Base-by-base conservation (phyloP, 1,140 invertebrate species). In the Amyelois transitella region DNA sequence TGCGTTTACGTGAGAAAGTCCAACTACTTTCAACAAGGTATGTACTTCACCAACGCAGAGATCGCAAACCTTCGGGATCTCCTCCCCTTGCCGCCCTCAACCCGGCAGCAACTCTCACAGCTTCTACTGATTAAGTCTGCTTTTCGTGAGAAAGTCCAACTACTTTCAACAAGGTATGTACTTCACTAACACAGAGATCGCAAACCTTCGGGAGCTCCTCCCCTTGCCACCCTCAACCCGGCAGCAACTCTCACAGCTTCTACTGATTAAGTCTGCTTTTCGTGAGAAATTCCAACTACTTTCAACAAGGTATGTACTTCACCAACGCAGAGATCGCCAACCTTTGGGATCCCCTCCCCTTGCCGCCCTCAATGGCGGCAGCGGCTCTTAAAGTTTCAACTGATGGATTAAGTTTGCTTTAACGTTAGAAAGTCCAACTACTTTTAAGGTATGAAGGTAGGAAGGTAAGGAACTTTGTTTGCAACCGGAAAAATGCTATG, bases 321-420 rank as follows among this genome's bases (percentile, higher is more conserved):
- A 98, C 99, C 90, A 99, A 99, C 91, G 93, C 94, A 43, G 97
- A 99, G 92, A 98, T 99, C 79, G 94, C 94, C 61, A 96, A 96
- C 90, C 91, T 99, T 77, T 91, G 97, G 75, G 97, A 99, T 90
- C 91, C 99, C 69, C 91, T 99, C 75, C 97, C 97, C 25, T 90
- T 99, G 69, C 96, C 96, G 53, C 95, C 96, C 58, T 96, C 96
- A 52, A 97, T 97, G n/a, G 52, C 90, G 97, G 66, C 97, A 98
- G 90, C 90, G 97, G 62, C 91, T 99, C 43, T 98, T 97, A 18
- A 97, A 99, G 88, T 92, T 99, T 21, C 97, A 99, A 87, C 93
- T 99, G 66, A 99, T n/a, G n/a, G n/a, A n/a, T 99, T 92, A 98
- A 62, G 96, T 97, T 68, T 98, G 97, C 88, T 98, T 53, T 99